phyloP scores from a whole-genome alignment of 2,113 vertebrate species.

The Oreochromis niloticus region DNA sequence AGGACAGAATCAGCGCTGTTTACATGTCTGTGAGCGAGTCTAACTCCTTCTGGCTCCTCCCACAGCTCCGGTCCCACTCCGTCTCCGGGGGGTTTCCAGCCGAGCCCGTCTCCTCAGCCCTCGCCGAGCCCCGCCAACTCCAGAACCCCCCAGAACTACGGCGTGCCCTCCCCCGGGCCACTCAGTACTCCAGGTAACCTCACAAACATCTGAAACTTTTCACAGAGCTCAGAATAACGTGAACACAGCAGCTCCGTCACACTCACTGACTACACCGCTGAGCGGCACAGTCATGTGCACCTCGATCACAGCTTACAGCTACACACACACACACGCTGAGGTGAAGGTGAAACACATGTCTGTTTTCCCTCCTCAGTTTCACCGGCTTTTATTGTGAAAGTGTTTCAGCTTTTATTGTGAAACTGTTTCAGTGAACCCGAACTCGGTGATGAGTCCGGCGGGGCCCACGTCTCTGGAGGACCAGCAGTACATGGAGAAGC shows the following conservation, averaged over 20 bases:
- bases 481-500: conserved; percentile 97
- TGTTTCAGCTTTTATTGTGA: conserved; percentile 51
- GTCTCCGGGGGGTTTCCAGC: conserved; percentile 93
- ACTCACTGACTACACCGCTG: neutral
- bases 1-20: neutral
- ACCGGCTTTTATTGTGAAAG: neutral
- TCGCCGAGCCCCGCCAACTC: conserved; percentile 89
- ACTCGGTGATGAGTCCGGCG: conserved; percentile 90
- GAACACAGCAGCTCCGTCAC: neutral
- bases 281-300: neutral
- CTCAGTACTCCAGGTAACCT: conserved; percentile 90
- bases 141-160: conserved; percentile 91
- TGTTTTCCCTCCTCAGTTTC: neutral
- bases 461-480: conserved; percentile 89
- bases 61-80: conserved; percentile 90
- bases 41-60: neutral
- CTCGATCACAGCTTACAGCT: neutral
- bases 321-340: neutral
- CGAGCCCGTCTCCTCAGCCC: conserved; percentile 94
- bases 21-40: neutral
- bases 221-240: neutral
- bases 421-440: conserved; percentile 82
- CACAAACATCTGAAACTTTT: neutral
- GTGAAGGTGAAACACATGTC: neutral
- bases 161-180: conserved; percentile 90